Evolutionary conservation across 2,888 invertebrate genomes (phyloP), one percentile per base, ranked within the genome.

Genomic region (Tillus elongatus): DNA sequence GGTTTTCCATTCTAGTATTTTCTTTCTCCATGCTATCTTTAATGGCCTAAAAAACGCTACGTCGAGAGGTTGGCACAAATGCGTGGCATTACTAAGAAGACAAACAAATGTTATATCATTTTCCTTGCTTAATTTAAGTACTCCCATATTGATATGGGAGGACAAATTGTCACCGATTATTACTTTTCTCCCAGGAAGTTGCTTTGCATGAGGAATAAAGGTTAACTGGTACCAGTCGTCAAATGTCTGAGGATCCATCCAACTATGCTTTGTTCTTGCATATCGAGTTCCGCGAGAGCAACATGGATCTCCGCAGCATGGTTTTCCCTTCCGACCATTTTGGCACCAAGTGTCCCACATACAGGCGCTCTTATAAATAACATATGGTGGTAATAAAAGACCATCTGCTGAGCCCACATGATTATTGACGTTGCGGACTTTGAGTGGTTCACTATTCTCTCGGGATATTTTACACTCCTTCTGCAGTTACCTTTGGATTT

Each of bases 61-160:
- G n/a, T 19, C 24, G 24, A 19, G 24, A 19, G 24, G 24, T n/a
- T 19, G 24, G 6, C 6, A 8, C 24, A 19, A 19, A 19, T 19
- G 24, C n/a, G 24, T 19, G n/a, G 24, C 6, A 19, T 19, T 19
- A 6, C n/a, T 19, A 19, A n/a, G 24, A 19, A 19, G 24, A n/a
- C 24, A 19, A n/a, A 61, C 45, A 44, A 61, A 63, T 13, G 36
- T 40, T 35, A 64, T 60, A 44, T 58, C 48, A 41, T 59, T 50
- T 32, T 52, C 44, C 28, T 53, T 43, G 44, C 62, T 60, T 10
- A 39, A 15, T 26, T 45, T 12, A 10, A 60, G 30, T 31, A 60
- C 52, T 26, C 43, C 42, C 13, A 35, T 32, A 40, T 41, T 51
- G 35, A 47, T 46, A 52, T 49, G 56, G 29, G 42, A 41, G 11